Evolutionary conservation across 2,113 vertebrate species (phyloP), one percentile per base, ranked within the genome.

Genomic region (Leucosticte australis): DNA sequence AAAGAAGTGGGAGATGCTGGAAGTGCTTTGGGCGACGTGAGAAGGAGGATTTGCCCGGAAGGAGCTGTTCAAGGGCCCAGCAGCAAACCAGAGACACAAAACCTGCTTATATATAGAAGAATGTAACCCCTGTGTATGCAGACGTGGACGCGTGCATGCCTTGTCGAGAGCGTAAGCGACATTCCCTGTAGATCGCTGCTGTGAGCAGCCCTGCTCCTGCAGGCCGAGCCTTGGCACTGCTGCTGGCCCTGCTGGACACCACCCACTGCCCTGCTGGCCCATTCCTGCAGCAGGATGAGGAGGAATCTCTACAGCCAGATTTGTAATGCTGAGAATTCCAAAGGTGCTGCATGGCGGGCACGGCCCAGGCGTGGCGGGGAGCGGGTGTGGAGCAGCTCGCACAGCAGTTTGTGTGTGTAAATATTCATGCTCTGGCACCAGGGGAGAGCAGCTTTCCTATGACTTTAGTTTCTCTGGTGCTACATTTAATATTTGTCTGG

Each of bases 61-160:
- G 97, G 93, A 97, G 96, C 97, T 95, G 96, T 97, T 92, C 89
- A 97, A 95, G 96, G 87, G 94, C 87, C 97, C 97, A 95, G 97
- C 95, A 97, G 97, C 96, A 93, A 97, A 97, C 87, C 95, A 96
- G 93, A 97, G 96, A 97, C 95, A 95, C 93, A 94, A 81, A 94
- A 96, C 96, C 96, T 94, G 86, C 96, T 94, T 97, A 97, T 98
- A 98, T 98, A 98, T 97, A 97, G 96, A 96, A 94, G 93, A 96
- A 96, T 97, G 97, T 97, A 96, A 96, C 95, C 92, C 94, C 93
- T 95, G 94, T 89, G 93, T 92, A 95, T 87, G 94, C 96, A 90
- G 85, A 95, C 94, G 95, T 96, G 84, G 77, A 91, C 93, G 96
- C 89, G 94, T 98, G 98, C 98, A 98, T 98, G 98, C 96, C 97